These are phyloP conservation scores for Brachypalpus laphriformis DNA, from an alignment of 2,888 invertebrate genomes.

Conservation along the genomic window DNA sequence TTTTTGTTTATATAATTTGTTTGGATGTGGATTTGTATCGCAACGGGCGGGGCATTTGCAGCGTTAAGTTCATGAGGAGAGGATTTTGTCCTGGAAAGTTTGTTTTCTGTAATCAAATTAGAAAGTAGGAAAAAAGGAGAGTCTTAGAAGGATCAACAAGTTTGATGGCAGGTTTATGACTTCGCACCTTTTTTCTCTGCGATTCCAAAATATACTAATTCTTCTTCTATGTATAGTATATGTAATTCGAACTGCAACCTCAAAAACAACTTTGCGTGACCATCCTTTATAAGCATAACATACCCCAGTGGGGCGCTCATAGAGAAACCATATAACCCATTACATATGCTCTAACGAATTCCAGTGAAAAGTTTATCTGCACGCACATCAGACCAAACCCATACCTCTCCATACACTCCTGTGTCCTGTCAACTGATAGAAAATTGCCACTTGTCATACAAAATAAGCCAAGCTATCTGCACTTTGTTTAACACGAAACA, in stretches of 20 bases:
- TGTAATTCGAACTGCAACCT: conserved; percentile 1
- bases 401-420: background rate
- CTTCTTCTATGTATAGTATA: background rate
- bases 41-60: background rate
- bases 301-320: background rate
- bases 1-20: conserved; percentile 38
- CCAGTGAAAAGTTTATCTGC: conserved; percentile 46
- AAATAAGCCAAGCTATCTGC: conserved; percentile 67
- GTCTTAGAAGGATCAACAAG: conserved; percentile 3
- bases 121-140: background rate
- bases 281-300: conserved; percentile 26
- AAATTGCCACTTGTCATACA: conserved; percentile 72
- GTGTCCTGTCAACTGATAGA: conserved; percentile 53
- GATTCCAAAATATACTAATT: background rate
- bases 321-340: background rate
- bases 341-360: conserved; percentile 1
- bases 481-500: conserved; percentile 54
- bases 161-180: background rate
- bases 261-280: conserved; percentile 45
- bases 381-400: conserved; percentile 26
- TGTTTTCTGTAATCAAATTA: background rate
- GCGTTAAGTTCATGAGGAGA: background rate
- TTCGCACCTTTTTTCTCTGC: background rate
- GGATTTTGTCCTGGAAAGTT: background rate
- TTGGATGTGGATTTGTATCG: background rate